phyloP scores from a whole-genome alignment of 1,140 invertebrate species.

The Ceratina japonica region DNA sequence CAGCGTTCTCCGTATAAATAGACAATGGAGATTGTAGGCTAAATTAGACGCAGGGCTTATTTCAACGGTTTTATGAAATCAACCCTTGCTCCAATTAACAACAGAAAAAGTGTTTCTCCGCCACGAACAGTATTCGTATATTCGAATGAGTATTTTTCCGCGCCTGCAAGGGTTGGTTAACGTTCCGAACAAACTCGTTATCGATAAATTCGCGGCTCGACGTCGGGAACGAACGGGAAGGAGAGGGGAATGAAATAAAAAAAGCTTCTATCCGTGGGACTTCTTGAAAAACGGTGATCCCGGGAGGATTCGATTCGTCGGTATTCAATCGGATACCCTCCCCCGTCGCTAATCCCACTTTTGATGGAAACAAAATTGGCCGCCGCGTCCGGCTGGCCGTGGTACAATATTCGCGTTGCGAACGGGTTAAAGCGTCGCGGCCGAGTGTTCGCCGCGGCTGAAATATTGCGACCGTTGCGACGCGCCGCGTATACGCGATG shows the following conservation, averaged over 20 bases:
- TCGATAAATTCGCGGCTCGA: constrained; percentile 9
- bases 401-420: constrained; percentile 27
- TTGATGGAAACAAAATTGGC: constrained; percentile 44
- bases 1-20: neutral
- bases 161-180: no score
- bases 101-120: neutral
- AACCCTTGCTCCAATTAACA: neutral
- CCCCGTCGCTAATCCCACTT: constrained; percentile 35
- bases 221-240: neutral
- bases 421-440: constrained; percentile 29
- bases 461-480: constrained; percentile 57
- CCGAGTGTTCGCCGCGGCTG: constrained; percentile 45
- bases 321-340: constrained; percentile 39
- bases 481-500: constrained; percentile 43
- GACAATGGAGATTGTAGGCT: constrained; percentile 13
- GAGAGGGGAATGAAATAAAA: neutral
- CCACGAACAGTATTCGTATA: no score
- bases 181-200: neutral
- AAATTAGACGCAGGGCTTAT: neutral
- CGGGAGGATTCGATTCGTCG: constrained; percentile 22
- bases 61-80: neutral
- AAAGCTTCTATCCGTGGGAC: neutral
- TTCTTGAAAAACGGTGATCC: constrained; percentile 45
- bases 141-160: no score
- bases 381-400: neutral